Evolutionary conservation across 2,888 invertebrate genomes (phyloP).

Genomic region (Mactromeris polynyma): DNA sequence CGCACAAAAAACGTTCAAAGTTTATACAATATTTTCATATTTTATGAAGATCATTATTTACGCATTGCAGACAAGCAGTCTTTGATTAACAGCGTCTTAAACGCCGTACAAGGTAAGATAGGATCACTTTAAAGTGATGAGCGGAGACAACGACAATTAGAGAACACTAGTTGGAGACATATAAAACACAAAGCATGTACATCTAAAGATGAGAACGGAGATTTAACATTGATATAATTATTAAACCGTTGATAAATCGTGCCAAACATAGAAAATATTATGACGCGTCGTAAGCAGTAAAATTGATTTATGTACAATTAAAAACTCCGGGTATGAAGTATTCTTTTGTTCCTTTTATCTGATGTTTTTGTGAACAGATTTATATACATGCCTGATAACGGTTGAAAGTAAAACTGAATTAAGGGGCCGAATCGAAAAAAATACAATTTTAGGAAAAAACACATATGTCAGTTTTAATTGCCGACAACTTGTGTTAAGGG

Average conservation of each 20-base stretch:
- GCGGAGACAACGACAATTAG: conserved; percentile 1
- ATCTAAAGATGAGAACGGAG: not conserved
- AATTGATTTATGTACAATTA: not conserved
- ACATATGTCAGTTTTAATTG: not conserved
- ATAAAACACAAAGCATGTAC: conserved; percentile 1
- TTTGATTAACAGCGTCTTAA: conserved; percentile 27
- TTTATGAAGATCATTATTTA: conserved; percentile 27
- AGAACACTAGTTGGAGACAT: conserved; percentile 12
- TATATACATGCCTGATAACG: conserved; percentile 1
- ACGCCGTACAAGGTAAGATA: conserved; percentile 24
- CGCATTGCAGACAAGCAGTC: conserved; percentile 11
- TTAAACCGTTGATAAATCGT: conserved; percentile 31
- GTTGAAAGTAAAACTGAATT: not conserved
- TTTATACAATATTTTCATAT: not conserved
- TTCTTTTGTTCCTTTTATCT: not conserved
- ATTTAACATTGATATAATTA: conserved; percentile 22
- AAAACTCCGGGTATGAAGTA: not conserved
- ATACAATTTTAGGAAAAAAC: not conserved
- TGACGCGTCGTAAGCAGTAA: not conserved
- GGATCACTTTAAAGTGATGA: conserved; percentile 5
- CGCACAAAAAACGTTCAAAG: not conserved
- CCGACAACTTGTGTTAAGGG: not conserved
- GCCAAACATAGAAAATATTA: not conserved
- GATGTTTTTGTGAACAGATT: not conserved
- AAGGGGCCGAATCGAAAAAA: not conserved